Conservation (phyloP, 2,113 vertebrate genomes). For the Redunca redunca region DNA sequence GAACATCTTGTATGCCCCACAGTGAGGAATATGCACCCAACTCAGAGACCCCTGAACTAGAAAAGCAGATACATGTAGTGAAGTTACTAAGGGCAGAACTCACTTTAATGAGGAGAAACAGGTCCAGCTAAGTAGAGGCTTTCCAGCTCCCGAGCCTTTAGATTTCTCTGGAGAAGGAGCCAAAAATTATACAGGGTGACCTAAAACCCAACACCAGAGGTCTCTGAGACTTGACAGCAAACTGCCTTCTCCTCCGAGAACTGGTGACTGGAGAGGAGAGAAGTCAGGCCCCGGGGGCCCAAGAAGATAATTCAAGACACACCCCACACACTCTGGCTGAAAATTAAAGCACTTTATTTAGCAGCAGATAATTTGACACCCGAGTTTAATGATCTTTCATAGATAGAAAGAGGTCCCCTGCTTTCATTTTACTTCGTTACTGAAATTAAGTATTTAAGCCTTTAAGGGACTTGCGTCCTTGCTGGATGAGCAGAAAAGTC, state of each 20-base stretch:
- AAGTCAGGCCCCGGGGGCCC: neutral
- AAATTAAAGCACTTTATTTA: slow-evolving; percentile 32
- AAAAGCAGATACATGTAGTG: neutral
- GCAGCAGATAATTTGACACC: neutral
- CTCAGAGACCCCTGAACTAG: neutral
- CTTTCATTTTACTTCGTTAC: neutral
- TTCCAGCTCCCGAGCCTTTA: neutral
- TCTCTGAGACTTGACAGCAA: neutral
- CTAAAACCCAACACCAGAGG: neutral
- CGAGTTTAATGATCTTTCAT: neutral
- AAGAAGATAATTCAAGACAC: neutral
- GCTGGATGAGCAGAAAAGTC: neutral
- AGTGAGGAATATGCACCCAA: too few relatives aligned
- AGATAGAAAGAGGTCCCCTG: neutral
- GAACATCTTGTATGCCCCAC: neutral
- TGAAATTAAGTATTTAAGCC: neutral
- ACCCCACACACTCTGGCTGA: neutral
- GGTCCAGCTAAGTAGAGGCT: neutral
- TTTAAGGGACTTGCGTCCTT: neutral
- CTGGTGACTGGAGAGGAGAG: neutral
- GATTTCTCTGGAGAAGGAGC: neutral
- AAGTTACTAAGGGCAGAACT: neutral
- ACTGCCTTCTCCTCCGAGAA: neutral
- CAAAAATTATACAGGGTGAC: neutral
- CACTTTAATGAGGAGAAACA: neutral